Conservation (phyloP, 2,113 vertebrate genomes). For the Rhinolophus sinicus region DNA sequence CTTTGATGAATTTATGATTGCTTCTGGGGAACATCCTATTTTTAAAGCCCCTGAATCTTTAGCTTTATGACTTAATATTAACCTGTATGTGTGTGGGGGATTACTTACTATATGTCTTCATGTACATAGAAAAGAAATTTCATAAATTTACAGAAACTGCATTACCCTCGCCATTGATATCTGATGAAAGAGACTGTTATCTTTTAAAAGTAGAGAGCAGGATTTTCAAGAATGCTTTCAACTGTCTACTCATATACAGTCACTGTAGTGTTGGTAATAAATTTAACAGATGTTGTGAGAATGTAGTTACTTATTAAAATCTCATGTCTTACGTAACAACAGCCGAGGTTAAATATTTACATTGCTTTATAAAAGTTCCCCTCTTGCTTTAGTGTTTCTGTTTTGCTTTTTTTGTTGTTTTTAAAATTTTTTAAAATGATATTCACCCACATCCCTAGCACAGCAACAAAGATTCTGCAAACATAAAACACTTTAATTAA, state of each 20-base stretch:
- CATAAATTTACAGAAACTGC: constrained; percentile 86
- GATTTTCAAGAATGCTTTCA: constrained; percentile 88
- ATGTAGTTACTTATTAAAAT: constrained; percentile 88
- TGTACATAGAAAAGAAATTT: constrained; percentile 88
- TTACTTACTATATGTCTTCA: constrained; percentile 86
- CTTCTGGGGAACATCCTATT: constrained; percentile 84
- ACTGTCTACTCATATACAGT: constrained; percentile 82
- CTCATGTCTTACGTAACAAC: constrained; percentile 86
- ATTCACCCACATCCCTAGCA: constrained; percentile 89
- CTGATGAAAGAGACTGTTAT: constrained; percentile 85
- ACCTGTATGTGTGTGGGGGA: constrained; percentile 56
- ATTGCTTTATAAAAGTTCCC: constrained; percentile 92
- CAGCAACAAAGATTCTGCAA: constrained; percentile 88
- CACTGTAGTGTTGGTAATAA: constrained; percentile 86
- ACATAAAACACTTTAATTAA: constrained; percentile 89
- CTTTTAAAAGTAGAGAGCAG: constrained; percentile 87
- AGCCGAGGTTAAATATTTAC: constrained; percentile 89
- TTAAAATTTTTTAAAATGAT: constrained; percentile 72
- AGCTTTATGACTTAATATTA: constrained; percentile 84
- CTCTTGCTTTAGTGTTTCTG: constrained; percentile 84
- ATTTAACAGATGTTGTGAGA: constrained; percentile 88
- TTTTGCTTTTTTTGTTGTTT: constrained; percentile 65
- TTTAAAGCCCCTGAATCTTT: constrained; percentile 85
- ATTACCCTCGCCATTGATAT: constrained; percentile 86
- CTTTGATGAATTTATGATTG: constrained; percentile 83